These are phyloP conservation scores for Chalcis sispes DNA, from an alignment of 2,888 invertebrate genomes.

Conservation along the genomic window DNA sequence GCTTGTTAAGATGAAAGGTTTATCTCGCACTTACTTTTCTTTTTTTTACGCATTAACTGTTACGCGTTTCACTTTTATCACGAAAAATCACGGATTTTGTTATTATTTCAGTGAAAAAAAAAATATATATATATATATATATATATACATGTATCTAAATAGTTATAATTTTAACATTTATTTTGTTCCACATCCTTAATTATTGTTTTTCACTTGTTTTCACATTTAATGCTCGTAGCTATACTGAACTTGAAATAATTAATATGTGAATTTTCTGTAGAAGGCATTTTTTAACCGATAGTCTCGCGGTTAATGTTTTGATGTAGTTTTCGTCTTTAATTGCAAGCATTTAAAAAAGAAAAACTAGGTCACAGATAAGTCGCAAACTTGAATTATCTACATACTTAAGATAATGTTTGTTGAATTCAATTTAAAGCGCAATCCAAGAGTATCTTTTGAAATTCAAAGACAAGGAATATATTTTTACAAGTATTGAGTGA, in stretches of 20 bases:
- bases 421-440: conserved; percentile 19
- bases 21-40: background rate
- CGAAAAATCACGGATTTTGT: background rate
- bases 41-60: no score
- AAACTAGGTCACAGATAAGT: conserved; percentile 30
- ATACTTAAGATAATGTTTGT: background rate
- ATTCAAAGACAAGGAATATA: conserved; percentile 9
- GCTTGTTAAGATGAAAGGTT: background rate
- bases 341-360: background rate
- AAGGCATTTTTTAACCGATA: background rate
- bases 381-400: background rate
- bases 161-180: no score
- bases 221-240: no score
- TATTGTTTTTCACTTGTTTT: no score
- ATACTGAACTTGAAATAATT: background rate
- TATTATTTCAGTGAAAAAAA: background rate
- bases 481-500: no score
- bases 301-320: background rate
- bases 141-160: no score
- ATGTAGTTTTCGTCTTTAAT: conserved; percentile 6
- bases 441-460: background rate
- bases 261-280: conserved; percentile 4
- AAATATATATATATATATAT: background rate
- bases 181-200: no score
- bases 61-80: no score